These are phyloP conservation scores for Oplegnathus fasciatus DNA, from an alignment of 2,113 vertebrate species.

Conservation along the genomic window DNA sequence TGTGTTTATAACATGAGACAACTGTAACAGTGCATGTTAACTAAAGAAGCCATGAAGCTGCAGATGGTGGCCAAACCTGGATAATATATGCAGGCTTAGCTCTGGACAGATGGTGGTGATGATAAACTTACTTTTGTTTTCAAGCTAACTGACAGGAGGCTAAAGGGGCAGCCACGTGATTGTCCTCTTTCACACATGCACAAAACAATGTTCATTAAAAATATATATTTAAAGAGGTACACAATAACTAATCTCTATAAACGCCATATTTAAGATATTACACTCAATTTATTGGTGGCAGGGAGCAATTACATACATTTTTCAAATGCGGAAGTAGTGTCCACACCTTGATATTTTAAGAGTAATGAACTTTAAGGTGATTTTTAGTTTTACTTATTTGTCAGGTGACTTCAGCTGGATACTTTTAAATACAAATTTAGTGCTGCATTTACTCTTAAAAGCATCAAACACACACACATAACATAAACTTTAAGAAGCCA, in stretches of 20 bases:
- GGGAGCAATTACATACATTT: not conserved
- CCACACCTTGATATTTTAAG: conserved; percentile 19
- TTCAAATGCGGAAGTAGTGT: conserved; percentile 78
- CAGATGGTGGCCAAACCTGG: conserved; percentile 57
- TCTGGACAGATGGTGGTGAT: conserved; percentile 62
- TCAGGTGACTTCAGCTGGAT: not conserved
- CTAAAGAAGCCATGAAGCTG: conserved; percentile 3
- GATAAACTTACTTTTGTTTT: conserved; percentile 66
- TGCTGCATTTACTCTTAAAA: not conserved
- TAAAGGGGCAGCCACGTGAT: conserved; percentile 55
- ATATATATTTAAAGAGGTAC: not conserved
- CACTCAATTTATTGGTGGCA: not conserved
- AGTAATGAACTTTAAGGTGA: not conserved
- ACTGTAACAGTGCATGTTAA: not conserved
- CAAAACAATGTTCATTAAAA: not conserved
- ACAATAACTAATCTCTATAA: not conserved
- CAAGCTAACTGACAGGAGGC: conserved; percentile 55
- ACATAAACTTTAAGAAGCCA: not conserved
- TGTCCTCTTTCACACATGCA: conserved; percentile 15
- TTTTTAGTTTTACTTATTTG: not conserved
- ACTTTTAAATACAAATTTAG: not conserved
- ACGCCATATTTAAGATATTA: not conserved
- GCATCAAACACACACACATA: fast-evolving
- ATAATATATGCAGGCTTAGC: conserved; percentile 31
- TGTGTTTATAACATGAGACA: conserved; percentile 8